These are phyloP conservation scores for Hermetia illucens DNA, from an alignment of 1,140 invertebrate genomes.

Conservation along the genomic window DNA sequence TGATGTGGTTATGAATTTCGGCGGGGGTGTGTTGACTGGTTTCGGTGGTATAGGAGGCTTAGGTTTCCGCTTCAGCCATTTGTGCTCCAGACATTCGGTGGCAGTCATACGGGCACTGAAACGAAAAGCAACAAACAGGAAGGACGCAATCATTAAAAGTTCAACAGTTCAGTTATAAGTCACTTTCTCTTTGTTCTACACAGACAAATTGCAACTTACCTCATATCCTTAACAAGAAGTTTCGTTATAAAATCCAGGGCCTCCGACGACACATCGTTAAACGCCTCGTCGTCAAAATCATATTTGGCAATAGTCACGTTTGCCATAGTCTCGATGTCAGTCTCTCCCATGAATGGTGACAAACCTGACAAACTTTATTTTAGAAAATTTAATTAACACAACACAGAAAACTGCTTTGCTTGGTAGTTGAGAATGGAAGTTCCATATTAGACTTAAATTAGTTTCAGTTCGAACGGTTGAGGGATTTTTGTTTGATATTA, in stretches of 20 bases:
- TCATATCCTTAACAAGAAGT: constrained; percentile 77
- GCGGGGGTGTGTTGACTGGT: constrained; percentile 17
- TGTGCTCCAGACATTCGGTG: constrained; percentile 55
- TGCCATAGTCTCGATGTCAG: constrained; percentile 92
- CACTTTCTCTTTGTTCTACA: too few relatives aligned
- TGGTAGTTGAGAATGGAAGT: neutral
- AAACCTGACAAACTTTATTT: constrained; percentile 75
- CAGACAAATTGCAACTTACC: constrained; percentile 44
- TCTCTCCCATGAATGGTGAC: constrained; percentile 97
- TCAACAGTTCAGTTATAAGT: too few relatives aligned
- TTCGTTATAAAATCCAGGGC: constrained; percentile 87
- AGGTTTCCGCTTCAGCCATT: constrained; percentile 48
- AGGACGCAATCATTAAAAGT: too few relatives aligned
- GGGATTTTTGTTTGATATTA: too few relatives aligned
- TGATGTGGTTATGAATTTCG: constrained; percentile 16
- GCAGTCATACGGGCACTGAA: constrained; percentile 58
- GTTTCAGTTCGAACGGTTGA: too few relatives aligned
- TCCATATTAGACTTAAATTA: neutral
- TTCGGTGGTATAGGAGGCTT: constrained; percentile 22
- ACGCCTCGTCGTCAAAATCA: constrained; percentile 90
- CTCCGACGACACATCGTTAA: constrained; percentile 78
- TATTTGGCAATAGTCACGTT: constrained; percentile 92
- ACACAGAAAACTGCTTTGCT: neutral
- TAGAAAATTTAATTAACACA: constrained; percentile 1
- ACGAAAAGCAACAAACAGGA: neutral